A percentile compares a stretch with the other conserved stretches of the same genome.
These are phyloP conservation scores for Desmodus rotundus DNA, from an alignment of 2,113 vertebrate genomes.

Conservation along the genomic window DNA sequence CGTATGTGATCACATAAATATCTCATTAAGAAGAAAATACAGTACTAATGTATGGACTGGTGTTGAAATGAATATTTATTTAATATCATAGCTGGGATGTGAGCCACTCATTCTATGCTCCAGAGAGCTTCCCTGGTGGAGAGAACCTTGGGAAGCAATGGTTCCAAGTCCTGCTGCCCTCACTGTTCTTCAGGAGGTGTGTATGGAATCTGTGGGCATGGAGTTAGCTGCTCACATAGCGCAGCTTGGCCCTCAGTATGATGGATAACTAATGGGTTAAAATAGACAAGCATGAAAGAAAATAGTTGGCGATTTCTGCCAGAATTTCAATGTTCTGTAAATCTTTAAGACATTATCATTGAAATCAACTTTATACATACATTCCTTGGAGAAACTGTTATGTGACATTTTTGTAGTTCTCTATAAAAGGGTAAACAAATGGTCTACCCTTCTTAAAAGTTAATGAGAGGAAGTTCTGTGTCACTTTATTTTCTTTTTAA, in stretches of 20 bases:
- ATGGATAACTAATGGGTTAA: not conserved
- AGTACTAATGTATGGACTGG: not conserved
- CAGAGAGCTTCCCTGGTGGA: not conserved
- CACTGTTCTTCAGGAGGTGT: not conserved
- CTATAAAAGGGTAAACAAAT: not conserved
- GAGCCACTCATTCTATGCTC: not conserved
- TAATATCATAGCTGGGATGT: not conserved
- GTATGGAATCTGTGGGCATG: not conserved
- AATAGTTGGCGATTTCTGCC: not conserved
- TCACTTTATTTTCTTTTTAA: slow-evolving; percentile 13
- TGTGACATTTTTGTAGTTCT: not conserved
- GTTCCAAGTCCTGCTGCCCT: not conserved
- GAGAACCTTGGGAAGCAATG: not conserved
- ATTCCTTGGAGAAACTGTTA: not conserved
- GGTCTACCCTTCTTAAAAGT: not conserved
- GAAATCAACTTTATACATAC: not conserved
- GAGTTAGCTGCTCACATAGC: not conserved
- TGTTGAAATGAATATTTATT: not conserved
- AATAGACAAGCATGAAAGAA: not conserved
- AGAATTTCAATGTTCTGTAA: not conserved
- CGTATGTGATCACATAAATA: not conserved
- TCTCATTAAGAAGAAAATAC: not conserved
- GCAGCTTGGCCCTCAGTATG: not conserved
- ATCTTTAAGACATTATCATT: not conserved
- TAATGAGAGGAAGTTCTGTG: not conserved